Conservation (phyloP, 64 coral and sea anemone species). For the Orbicella faveolata region DNA sequence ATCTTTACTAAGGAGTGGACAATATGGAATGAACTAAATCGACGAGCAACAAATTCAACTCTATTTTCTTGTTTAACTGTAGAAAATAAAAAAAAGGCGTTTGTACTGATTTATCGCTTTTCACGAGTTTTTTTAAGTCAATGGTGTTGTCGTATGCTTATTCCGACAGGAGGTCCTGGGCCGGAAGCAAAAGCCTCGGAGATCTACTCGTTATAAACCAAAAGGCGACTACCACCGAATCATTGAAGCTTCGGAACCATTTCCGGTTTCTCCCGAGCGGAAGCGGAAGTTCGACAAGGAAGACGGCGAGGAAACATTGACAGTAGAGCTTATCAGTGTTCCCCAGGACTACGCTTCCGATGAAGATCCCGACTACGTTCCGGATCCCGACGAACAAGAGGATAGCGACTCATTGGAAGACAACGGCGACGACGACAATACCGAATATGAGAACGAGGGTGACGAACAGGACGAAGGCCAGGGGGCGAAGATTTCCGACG, state of each 20-base stretch:
- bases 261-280: conserved; percentile 16
- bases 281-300: conserved; percentile 22
- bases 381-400: conserved; percentile 2
- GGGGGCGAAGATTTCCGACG: not conserved
- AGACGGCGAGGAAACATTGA: conserved; percentile 1
- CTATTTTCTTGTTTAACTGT: too few relatives aligned
- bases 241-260: conserved; percentile 14
- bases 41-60: too few relatives aligned
- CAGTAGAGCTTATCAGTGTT: conserved; percentile 7
- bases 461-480: not conserved
- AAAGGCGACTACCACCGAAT: conserved; percentile 18
- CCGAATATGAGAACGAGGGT: not conserved
- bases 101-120: too few relatives aligned
- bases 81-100: too few relatives aligned
- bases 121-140: too few relatives aligned
- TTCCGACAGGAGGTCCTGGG: not conserved
- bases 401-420: conserved; percentile 1
- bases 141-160: too few relatives aligned
- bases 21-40: too few relatives aligned
- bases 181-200: not conserved
- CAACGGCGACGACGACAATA: conserved; percentile 9
- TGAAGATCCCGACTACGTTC: conserved; percentile 37
- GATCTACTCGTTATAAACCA: conserved; percentile 8
- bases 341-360: conserved; percentile 5
- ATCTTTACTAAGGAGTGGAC: too few relatives aligned